phyloP scores from a whole-genome alignment of 2,113 vertebrate species.

The Emydocephalus ijimae region DNA sequence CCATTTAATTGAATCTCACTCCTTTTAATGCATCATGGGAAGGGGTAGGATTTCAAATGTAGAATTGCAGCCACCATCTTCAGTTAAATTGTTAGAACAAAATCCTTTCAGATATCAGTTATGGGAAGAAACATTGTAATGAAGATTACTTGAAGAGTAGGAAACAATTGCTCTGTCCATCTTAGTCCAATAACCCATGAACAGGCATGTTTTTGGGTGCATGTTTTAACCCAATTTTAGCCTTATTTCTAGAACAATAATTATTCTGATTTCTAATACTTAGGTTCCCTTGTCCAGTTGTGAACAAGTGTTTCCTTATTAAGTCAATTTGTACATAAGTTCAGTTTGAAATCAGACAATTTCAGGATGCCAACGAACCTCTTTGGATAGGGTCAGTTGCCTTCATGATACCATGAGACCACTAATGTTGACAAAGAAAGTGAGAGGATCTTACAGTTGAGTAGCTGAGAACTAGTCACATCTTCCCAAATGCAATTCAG shows the following conservation, averaged over 20 bases:
- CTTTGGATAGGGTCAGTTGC: not conserved
- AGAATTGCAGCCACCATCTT: not conserved
- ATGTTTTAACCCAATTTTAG: not conserved
- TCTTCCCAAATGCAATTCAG: not conserved
- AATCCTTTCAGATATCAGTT: not conserved
- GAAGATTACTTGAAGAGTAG: not conserved
- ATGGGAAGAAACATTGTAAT: not conserved
- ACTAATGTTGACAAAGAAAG: not conserved
- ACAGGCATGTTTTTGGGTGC: not conserved
- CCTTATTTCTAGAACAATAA: not conserved
- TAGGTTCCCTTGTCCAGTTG: not conserved
- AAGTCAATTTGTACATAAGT: not conserved
- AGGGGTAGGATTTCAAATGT: not conserved
- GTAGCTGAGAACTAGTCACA: not conserved
- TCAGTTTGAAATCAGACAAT: not conserved
- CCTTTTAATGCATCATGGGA: not conserved
- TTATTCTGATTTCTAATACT: not conserved
- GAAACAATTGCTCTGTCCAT: not conserved
- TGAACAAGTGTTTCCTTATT: not conserved
- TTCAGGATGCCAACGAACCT: not conserved
- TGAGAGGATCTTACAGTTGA: not conserved
- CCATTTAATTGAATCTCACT: not conserved
- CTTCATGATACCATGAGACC: not conserved
- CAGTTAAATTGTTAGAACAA: not conserved
- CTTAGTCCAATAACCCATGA: not conserved